phyloP scores from a whole-genome alignment of 2,113 vertebrate genomes.

The zebrafish (Danio rerio) region GRCz12tu NC_133186.1:14932501-14933000 shows the following conservation, averaged over 20 bases:
- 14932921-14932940: too few species aligned
- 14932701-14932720: conserved; percentile 24
- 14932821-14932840: background rate
- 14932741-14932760: conserved; percentile 32
- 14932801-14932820: background rate
- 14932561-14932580: conserved; percentile 21
- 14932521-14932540: background rate
- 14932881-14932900: background rate
- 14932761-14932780: conserved; percentile 14
- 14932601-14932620: conserved; percentile 18
- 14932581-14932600: conserved; percentile 34
- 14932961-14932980: too few species aligned
- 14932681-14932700: conserved; percentile 38
- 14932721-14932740: background rate
- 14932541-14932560: conserved; percentile 29
- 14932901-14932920: background rate
- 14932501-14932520: conserved; percentile 12
- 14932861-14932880: background rate
- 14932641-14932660: conserved; percentile 17
- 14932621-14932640: conserved; percentile 25
- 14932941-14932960: too few species aligned
- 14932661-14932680: conserved; percentile 32
- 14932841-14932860: background rate
- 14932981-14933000: too few species aligned
- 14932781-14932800: background rate